Evolutionary conservation across 2,113 vertebrate species (phyloP).

Genomic region (Reinhardtius hippoglossoides): DNA sequence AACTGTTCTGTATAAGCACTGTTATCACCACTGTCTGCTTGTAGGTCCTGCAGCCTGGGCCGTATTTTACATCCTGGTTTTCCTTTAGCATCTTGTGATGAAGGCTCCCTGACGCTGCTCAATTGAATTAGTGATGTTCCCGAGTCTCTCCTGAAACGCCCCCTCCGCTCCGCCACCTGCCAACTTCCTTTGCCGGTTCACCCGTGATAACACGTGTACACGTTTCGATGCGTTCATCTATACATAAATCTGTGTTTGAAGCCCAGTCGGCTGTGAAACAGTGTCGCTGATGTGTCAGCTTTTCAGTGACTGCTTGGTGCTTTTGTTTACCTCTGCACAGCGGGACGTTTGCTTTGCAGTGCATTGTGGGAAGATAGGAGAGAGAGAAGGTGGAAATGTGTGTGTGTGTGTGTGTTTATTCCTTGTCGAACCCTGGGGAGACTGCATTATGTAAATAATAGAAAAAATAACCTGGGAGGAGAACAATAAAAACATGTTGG

Average conservation of each 20-base stretch:
- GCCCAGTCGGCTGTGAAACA: constrained; percentile 8
- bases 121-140: background rate
- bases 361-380: background rate
- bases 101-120: too few species aligned
- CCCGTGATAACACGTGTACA: background rate
- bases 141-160: too few species aligned
- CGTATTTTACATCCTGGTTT: background rate
- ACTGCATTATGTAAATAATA: background rate
- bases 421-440: background rate
- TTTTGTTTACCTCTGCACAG: constrained; percentile 38
- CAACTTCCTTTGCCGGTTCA: background rate
- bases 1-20: background rate
- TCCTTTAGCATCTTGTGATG: too few species aligned
- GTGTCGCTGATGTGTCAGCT: background rate
- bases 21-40: background rate
- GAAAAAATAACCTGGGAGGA: constrained; percentile 2
- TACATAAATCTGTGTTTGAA: background rate
- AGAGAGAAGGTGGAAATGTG: background rate
- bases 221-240: background rate
- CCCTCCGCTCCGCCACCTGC: too few species aligned
- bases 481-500: constrained; percentile 5
- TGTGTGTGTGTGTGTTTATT: constrained; percentile 16
- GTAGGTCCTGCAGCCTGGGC: too few species aligned
- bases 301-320: constrained; percentile 3
- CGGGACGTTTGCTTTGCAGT: constrained; percentile 17